Evolutionary conservation across 2,797 vertebrate species (phyloP), one percentile per base, ranked within the genome.

Genomic region (Sebastolobus altivelis): DNA sequence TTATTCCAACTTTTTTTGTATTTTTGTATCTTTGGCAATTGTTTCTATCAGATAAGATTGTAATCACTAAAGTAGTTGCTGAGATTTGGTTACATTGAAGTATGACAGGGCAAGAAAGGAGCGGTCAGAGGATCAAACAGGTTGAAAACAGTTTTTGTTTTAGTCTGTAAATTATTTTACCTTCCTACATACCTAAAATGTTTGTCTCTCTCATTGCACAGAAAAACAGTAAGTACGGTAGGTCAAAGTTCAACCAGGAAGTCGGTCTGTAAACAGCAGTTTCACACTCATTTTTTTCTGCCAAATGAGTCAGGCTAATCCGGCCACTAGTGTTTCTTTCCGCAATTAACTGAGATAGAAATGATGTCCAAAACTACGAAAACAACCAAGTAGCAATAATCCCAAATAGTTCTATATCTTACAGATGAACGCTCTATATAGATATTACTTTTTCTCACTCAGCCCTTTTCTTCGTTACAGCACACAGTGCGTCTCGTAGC

Each of bases 401-500:
- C 7, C 0, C 0, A 46, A 59, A 35, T 37, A 2, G 46, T 16
- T 9, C 4, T 13, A 3, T n/a, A 6, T 33, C 0, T 18, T 9
- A 12, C 16, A 33, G 46, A 75, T 35, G 1, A 43, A 67, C 59
- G 3, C 8, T 69, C 33, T 46, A 12, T 60, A 13, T 29, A 35
- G 27, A n/a, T 18, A 3, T 43, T 10, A 29, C 35, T 71, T 59
- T n/a, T 49, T 20, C n/a, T 67, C 40, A 4, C 25, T 40, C 20
- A 35, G 43, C 20, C 9, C n/a, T 12, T 60, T 25, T 49, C 46
- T 37, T 58, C 38, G 27, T 89, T 82, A 31, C 76, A 96, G 95
- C 96, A 75, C 97, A 97, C 83, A 96, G 91, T 0, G 82, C 94
- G 0, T 86, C 95, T 0, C 93, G 94, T 43, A 95, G 97, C 83